Base-by-base conservation (phyloP, 2,113 vertebrate genomes). In the Sinocyclocheilus anophthalmus region DNA sequence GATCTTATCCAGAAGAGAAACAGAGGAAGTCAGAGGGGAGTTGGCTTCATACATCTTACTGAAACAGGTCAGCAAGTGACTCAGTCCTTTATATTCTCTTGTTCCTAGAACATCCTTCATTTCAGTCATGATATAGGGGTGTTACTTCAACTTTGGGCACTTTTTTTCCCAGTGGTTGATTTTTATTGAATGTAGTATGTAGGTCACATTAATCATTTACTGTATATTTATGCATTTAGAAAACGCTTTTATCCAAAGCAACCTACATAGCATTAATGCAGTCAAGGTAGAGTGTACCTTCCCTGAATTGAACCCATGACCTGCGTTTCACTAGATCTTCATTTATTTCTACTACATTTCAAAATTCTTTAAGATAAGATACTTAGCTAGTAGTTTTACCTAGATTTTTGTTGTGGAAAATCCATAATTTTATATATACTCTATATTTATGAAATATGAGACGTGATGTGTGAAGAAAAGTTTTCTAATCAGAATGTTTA, bases 21-120 rank as follows among this genome's bases (percentile, higher is more conserved):
- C 65, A 73, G 65, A 53, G 83, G 72, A 76, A 76, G 72, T 76
- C 72, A 14, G 73, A 85, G 65, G 61, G 83, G 45, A 84, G 61
- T 73, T 70, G 73, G 20, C 79, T 42, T 76, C 65, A 75, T 81
- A 81, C 69, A 59, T 88, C 78, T 82, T 37, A 65, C 33, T 81
- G 50, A 50, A 12, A 26, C 42, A 77, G 73, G 73, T 50, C 73
- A 76, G 72, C 14, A 14, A 48, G 73, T 50, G 73, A 50, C 73
- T 76, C 69, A 39, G 33, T 72, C 9, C 73, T 76, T 76, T 50
- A 76, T 76, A 26, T 24, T 45, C 73, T 76, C 73, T 76, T 76
- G 73, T 24, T 73, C 70, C 70, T 42, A 73, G 20, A 42, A 73
- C 70, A 73, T 42, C 37, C 37, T 42, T 42, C 20, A n/a, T 72